A percentile compares a stretch with the other conserved stretches of the same genome.
phyloP scores from a whole-genome alignment of 2,888 invertebrate species.

The Lobophora halterata region DNA sequence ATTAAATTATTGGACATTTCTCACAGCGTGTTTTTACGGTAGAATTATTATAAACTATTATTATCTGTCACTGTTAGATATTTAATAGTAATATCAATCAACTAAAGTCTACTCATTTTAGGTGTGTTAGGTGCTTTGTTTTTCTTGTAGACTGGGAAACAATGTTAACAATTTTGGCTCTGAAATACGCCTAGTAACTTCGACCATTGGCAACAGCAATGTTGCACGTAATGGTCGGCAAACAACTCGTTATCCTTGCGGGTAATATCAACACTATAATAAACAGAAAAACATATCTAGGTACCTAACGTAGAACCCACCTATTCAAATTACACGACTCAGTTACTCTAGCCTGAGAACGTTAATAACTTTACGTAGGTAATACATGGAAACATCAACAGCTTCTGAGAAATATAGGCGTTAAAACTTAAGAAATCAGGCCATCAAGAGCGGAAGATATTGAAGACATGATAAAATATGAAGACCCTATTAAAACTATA shows the following conservation, averaged over 20 bases:
- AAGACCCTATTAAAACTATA: too few relatives aligned
- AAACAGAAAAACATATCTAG: slow-evolving; percentile 20
- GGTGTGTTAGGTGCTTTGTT: slow-evolving; percentile 1
- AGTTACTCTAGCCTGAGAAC: slow-evolving; percentile 9
- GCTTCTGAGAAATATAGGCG: slow-evolving; percentile 12
- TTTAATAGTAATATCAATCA: neutral
- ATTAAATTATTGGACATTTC: slow-evolving; percentile 21
- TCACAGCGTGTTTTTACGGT: slow-evolving; percentile 1
- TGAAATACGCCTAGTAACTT: slow-evolving; percentile 11
- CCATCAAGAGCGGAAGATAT: slow-evolving; percentile 5
- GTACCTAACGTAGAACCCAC: too few relatives aligned
- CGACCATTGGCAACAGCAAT: slow-evolving; percentile 13
- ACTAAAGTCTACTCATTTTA: too few relatives aligned
- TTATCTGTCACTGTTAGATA: neutral
- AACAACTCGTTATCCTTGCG: slow-evolving; percentile 32
- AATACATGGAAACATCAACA: slow-evolving; percentile 5
- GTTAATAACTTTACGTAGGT: slow-evolving; percentile 12
- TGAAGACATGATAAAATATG: too few relatives aligned
- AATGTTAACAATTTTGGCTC: slow-evolving; percentile 12
- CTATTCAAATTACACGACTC: slow-evolving; percentile 17
- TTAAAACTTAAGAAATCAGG: slow-evolving; percentile 19
- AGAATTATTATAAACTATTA: neutral
- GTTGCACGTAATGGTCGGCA: slow-evolving; percentile 27
- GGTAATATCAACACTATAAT: slow-evolving; percentile 22
- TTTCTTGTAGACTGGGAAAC: slow-evolving; percentile 1